phyloP scores from a whole-genome alignment of 2,888 invertebrate genomes.

The Parochlus steinenii region DNA sequence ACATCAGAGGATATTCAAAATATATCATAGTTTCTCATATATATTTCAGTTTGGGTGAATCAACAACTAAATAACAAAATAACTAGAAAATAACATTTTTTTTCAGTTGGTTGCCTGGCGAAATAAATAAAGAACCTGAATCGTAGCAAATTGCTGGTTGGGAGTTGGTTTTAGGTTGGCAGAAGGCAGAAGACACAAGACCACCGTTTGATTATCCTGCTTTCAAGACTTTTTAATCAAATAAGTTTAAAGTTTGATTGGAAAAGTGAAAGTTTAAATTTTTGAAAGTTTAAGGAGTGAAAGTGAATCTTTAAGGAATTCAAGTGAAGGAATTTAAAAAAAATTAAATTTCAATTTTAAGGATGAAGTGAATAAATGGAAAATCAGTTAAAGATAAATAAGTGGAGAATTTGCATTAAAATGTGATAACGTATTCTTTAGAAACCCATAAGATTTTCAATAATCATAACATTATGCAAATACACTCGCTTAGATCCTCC shows the following conservation, averaged over 20 bases:
- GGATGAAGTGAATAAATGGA: background rate
- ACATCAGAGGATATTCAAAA: too few species aligned
- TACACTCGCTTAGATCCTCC: background rate
- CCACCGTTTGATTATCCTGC: too few species aligned
- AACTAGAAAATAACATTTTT: slow-evolving; percentile 8
- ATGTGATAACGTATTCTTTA: slow-evolving; percentile 5
- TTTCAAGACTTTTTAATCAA: too few species aligned
- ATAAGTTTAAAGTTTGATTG: too few species aligned
- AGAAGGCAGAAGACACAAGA: too few species aligned
- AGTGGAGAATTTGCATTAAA: background rate
- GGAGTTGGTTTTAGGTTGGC: too few species aligned
- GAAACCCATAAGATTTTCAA: slow-evolving; percentile 1
- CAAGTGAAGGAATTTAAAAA: too few species aligned
- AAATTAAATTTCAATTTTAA: too few species aligned
- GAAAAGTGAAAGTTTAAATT: too few species aligned
- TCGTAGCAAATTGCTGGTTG: too few species aligned
- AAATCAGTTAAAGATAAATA: background rate
- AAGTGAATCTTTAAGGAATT: slow-evolving; percentile 6
- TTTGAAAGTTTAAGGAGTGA: too few species aligned
- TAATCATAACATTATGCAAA: background rate
- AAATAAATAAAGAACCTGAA: slow-evolving; percentile 11
- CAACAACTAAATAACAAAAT: slow-evolving; percentile 11
- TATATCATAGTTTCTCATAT: too few species aligned
- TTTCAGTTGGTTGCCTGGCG: slow-evolving; percentile 9
- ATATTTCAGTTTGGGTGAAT: background rate